Conservation (phyloP, 2,797 vertebrate species). For the Melanogrammus aeglefinus region DNA sequence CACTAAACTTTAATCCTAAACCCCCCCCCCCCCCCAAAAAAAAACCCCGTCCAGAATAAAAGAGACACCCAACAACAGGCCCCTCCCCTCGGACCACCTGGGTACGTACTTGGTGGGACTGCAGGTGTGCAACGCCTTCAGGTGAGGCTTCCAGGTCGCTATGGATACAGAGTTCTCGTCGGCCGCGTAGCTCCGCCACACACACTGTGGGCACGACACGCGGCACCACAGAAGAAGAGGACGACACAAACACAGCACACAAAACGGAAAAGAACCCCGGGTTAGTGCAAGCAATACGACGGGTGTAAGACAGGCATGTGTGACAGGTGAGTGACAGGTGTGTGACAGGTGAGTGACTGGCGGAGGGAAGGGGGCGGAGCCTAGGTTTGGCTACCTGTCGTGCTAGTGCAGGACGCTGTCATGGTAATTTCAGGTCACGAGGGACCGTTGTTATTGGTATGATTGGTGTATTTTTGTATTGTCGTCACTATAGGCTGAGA, state of each 20-base stretch:
- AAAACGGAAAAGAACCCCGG: constrained; percentile 75
- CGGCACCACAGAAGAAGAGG: constrained; percentile 35
- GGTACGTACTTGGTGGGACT: constrained; percentile 99
- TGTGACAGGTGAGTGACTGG: constrained; percentile 24
- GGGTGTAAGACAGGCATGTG: constrained; percentile 20
- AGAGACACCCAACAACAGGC: constrained; percentile 71
- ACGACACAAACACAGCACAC: constrained; percentile 37
- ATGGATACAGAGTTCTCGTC: constrained; percentile 99
- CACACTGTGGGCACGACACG: constrained; percentile 84
- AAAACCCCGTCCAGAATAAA: neutral
- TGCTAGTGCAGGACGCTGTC: constrained; percentile 79
- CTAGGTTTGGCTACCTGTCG: constrained; percentile 83
- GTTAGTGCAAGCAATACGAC: constrained; percentile 77
- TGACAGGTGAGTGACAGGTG: constrained; percentile 43
- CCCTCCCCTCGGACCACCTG: constrained; percentile 77
- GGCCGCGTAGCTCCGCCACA: constrained; percentile 99
- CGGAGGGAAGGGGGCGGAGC: constrained; percentile 27
- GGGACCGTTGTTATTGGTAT: constrained; percentile 60
- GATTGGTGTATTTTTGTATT: constrained; percentile 74
- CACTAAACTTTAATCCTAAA: neutral
- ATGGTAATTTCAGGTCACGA: constrained; percentile 82
- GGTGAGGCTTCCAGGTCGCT: constrained; percentile 99
- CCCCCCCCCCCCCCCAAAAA: too few species aligned
- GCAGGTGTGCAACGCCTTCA: constrained; percentile 99
- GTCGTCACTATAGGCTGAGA: constrained; percentile 82